Evolutionary conservation across 1,140 invertebrate species (phyloP), one percentile per base, ranked within the genome.

Genomic region (Rhyacophila brunnea): DNA sequence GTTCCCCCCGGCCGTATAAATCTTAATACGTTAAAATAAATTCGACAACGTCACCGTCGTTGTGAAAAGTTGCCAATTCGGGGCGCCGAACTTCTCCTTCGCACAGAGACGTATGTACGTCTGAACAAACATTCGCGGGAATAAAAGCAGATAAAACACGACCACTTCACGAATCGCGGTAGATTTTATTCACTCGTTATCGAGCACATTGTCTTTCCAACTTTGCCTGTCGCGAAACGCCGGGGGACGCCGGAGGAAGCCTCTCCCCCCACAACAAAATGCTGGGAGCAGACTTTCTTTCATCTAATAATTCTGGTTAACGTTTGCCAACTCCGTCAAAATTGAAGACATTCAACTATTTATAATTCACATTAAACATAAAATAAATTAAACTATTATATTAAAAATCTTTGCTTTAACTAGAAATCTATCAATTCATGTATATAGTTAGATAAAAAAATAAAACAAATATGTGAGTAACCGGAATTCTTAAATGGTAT

Each of bases 181-280:
- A 61, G 51, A 55, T 61, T 61, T 62, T 57, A 58, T 62, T 62
- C 60, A 62, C 60, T 62, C 60, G 60, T 62, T 62, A 62, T 62
- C 60, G 55, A 62, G 50, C 49, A 62, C 55, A 62, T 62, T 62
- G 60, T 62, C 60, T 62, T 58, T 13, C 51, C 54, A 47, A 52
- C 45, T 61, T 56, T 50, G 48, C 49, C 34, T 36, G 28, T 18
- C 35, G 40, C n/a, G 49, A 36, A 28, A 36, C n/a, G 11, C 14
- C 47, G 43, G 45, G 45, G 20, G 49, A 19, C 36, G 38, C 13
- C 11, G 11, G 40, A 28, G 47, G 23, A 28, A 28, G 9, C 4
- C 23, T 28, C 23, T 28, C 23, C 23, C 23, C 9, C 23, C 23
- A 28, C 23, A 9, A 28, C 23, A 28, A 28, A 28, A 28, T 28